These are phyloP conservation scores for Diadegma fenestrale DNA, from an alignment of 2,888 invertebrate species.

Conservation along the genomic window DNA sequence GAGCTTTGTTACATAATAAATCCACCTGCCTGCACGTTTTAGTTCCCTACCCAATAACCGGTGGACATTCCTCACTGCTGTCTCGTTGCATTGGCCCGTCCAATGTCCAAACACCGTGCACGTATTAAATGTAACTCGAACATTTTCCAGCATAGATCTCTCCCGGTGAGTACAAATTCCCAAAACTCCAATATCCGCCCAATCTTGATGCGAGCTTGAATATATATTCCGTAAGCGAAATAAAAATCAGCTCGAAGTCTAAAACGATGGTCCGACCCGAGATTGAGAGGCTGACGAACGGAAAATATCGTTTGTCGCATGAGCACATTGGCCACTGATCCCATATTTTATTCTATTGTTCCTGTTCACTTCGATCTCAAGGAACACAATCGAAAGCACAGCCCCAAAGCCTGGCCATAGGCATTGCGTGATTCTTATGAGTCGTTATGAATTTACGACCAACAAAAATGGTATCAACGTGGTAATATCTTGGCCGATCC, in stretches of 20 bases:
- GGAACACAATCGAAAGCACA: neutral
- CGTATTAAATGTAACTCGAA: conserved; percentile 60
- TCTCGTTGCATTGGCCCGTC: conserved; percentile 31
- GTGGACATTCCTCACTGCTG: conserved; percentile 65
- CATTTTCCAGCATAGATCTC: neutral
- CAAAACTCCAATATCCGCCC: conserved; percentile 57
- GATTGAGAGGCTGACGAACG: conserved; percentile 1
- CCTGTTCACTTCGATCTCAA: neutral
- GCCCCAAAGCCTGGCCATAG: conserved; percentile 5
- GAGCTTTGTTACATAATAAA: conserved; percentile 40
- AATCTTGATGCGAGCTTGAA: conserved; percentile 25
- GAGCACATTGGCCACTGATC: neutral
- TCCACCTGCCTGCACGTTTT: conserved; percentile 40
- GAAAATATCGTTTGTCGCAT: neutral
- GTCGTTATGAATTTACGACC: conserved; percentile 52
- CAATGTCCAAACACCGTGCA: conserved; percentile 12
- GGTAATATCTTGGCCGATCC: conserved; percentile 50
- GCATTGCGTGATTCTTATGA: conserved; percentile 30
- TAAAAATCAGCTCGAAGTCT: conserved; percentile 25
- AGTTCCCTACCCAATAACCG: conserved; percentile 59
- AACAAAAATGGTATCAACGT: conserved; percentile 43
- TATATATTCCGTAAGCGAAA: conserved; percentile 32
- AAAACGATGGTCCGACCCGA: neutral
- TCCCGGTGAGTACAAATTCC: conserved; percentile 33
- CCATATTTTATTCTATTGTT: conserved; percentile 8